These are phyloP conservation scores for Drosophila niveifrons DNA, from an alignment of 2,888 invertebrate species.

Conservation along the genomic window DNA sequence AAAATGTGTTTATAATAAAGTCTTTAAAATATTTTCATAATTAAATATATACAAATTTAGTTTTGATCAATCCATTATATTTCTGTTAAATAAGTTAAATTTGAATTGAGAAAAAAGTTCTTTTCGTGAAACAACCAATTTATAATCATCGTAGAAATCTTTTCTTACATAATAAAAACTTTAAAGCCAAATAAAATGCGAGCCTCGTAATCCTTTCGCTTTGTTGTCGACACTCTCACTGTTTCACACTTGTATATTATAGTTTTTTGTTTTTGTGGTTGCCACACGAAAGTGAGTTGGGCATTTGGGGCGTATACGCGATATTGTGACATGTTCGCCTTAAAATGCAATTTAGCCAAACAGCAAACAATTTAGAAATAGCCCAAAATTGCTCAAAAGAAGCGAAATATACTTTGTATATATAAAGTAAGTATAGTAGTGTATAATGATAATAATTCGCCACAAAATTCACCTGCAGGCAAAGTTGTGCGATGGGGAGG, in stretches of 20 bases:
- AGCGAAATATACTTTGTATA: constrained; percentile 19
- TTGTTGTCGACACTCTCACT: not conserved
- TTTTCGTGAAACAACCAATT: not conserved
- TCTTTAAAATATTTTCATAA: too few species aligned
- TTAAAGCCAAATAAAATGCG: not conserved
- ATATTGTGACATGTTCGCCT: constrained; percentile 54
- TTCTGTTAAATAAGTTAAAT: too few species aligned
- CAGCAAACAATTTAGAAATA: constrained; percentile 43
- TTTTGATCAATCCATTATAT: too few species aligned
- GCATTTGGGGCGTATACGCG: constrained; percentile 49
- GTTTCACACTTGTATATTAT: not conserved
- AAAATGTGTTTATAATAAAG: too few species aligned
- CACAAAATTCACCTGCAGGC: constrained; percentile 81
- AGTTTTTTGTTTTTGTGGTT: not conserved
- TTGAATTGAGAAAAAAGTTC: too few species aligned
- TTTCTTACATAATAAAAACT: not conserved
- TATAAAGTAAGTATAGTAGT: constrained; percentile 64
- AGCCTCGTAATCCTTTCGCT: not conserved
- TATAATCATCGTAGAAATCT: not conserved
- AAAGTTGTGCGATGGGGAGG: constrained; percentile 42
- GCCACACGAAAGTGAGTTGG: constrained; percentile 11
- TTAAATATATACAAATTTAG: too few species aligned
- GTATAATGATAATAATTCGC: constrained; percentile 80
- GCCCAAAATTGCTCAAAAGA: constrained; percentile 52
- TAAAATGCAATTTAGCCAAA: constrained; percentile 43